These are phyloP conservation scores for Ceyx margarethae DNA, from an alignment of 2,113 vertebrate species.

Conservation along the genomic window DNA sequence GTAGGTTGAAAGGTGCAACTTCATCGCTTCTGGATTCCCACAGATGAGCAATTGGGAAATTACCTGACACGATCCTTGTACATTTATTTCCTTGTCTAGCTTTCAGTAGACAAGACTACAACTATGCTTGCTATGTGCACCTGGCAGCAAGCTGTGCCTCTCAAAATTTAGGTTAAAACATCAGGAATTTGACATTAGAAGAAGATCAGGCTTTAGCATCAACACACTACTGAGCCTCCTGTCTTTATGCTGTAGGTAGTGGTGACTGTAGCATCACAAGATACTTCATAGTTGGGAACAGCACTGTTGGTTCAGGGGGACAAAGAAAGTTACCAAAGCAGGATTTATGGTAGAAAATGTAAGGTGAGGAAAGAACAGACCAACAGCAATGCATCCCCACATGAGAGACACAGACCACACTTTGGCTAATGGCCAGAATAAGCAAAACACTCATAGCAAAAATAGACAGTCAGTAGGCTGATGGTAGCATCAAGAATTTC, in stretches of 20 bases:
- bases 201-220: neutral
- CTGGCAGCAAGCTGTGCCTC: neutral
- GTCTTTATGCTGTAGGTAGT: neutral
- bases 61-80: neutral
- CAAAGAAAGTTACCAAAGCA: neutral
- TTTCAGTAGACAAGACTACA: neutral
- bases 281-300: neutral
- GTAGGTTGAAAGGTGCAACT: neutral
- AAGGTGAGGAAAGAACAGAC: neutral
- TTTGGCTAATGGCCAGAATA: neutral
- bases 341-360: neutral
- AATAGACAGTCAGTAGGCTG: neutral
- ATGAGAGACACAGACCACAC: neutral
- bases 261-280: neutral
- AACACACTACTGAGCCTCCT: neutral
- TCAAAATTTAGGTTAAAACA: neutral
- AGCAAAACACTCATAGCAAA: neutral
- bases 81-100: neutral
- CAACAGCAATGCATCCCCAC: neutral
- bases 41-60: neutral
- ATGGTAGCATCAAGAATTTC: neutral
- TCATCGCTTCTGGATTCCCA: neutral
- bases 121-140: neutral
- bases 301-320: neutral
- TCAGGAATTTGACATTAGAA: neutral